Base-by-base conservation (phyloP, 2,888 invertebrate genomes). In the Hesperia comma region DNA sequence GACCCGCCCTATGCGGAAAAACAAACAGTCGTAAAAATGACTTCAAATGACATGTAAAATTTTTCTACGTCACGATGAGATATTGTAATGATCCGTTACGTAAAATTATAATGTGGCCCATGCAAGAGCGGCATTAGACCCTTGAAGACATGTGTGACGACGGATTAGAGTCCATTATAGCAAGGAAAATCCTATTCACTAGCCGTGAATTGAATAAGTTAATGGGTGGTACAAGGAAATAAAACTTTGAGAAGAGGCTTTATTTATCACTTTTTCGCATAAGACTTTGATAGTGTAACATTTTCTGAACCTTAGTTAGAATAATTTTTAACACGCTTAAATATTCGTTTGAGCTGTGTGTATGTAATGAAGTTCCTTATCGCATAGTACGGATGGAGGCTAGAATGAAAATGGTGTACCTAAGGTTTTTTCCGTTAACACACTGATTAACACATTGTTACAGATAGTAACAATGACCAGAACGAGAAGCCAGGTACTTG, bases 41-140 rank as follows among this genome's bases (percentile, higher is more conserved):
- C 75, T 81, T 87, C 86, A 90, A 92, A 92, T 92, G 89, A 90
- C 90, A 91, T 85, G 90, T 89, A 81, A 86, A 90, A 92, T 89
- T 91, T 91, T 90, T 92, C 92, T 89, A 84, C 83, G 92, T 91
- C 92, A 91, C 86, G 80, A 91, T 91, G 89, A 92, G 85, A 88
- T 88, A 92, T 90, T 85, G 86, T 92, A 92, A 92, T 92, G 92
- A 85, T 78, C 86, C 92, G 91, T 92, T 87, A 88, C 91, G 87
- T 89, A 87, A 88, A 88, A 84, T 82, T 81, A 80, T 90, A 86
- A 90, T 87, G 86, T 83, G 85, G 82, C 81, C 82, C 91, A 89
- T 90, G 90, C 88, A 77, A 90, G 84, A 80, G 80, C 74, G 78
- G 80, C 85, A 87, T 88, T 88, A 88, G 86, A 80, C 85, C 83